phyloP scores from a whole-genome alignment of 2,888 invertebrate genomes.

The Himalopsyche tibetana region DNA sequence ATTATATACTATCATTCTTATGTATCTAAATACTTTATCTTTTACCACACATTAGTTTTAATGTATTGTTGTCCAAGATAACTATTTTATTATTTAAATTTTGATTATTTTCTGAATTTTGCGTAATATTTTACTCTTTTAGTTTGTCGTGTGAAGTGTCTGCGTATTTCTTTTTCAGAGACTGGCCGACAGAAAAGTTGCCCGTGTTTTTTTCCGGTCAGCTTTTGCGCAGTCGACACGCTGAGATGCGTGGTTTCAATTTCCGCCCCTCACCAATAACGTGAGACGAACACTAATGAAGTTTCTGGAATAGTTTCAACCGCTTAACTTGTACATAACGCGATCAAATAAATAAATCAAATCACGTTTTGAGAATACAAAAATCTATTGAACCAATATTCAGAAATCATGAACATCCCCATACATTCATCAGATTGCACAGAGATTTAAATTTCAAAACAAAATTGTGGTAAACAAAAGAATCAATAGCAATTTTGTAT shows the following conservation, averaged over 20 bases:
- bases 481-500: too few species aligned
- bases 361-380: conserved; percentile 12
- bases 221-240: conserved; percentile 43
- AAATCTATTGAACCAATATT: not conserved
- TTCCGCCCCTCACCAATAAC: conserved; percentile 44
- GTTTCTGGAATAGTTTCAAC: conserved; percentile 57
- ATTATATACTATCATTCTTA: too few species aligned
- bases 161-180: not conserved
- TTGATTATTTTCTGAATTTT: too few species aligned
- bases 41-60: too few species aligned
- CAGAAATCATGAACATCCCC: not conserved
- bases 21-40: too few species aligned
- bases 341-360: conserved; percentile 43
- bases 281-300: conserved; percentile 49
- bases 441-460: too few species aligned
- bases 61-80: too few species aligned
- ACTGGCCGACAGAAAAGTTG: not conserved
- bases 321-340: conserved; percentile 27
- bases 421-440: too few species aligned
- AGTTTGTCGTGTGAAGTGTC: too few species aligned
- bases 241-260: conserved; percentile 48
- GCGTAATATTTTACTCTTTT: too few species aligned
- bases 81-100: too few species aligned
- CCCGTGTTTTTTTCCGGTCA: not conserved
- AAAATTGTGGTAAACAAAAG: too few species aligned